Base-by-base conservation (phyloP, 2,113 vertebrate genomes). In the Leucoraja erinaceus region DNA sequence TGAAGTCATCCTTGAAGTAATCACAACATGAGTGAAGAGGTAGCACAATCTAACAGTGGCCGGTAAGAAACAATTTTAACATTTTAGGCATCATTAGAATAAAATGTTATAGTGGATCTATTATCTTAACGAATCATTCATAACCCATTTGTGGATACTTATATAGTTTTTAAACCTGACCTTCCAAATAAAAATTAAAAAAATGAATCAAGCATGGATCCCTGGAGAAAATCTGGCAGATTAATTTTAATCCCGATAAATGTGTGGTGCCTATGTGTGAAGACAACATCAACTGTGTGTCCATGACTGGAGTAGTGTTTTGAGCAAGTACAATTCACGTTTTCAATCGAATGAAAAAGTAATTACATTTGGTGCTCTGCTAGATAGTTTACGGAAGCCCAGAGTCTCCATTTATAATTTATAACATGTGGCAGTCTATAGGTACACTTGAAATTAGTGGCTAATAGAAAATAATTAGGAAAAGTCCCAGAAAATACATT, bases 211-310 rank as follows among this genome's bases (percentile, higher is more conserved):
- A 28, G 11, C 81, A 56, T 22, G 10, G 47, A 54, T n/a, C 59
- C 25, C 28, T 86, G 81, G 56, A 11, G 56, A 16, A 12, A 59
- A 56, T 59, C 11, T 61, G 56, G 3, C 81, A 61, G 25, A 83
- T 56, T n/a, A 14, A n/a, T 86, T 86, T 84, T 84, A 84, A 68
- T 68, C 66, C 61, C 25, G 54, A 86, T 28, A 86, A 86, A 86
- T 61, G 25, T 86, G 10, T 61, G 25, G n/a, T 84, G 56, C 56
- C 10, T 9, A 59, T 84, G 81, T 59, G 38, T 25, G 54, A 18
- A 4, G 3, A 28, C 5, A 61, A 61, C 81, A n/a, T 5, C 18
- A 81, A 81, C 54, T 47, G 25, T 25, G 20, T 83, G 0, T 22
- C 20, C 47, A 83, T 22, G 54, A 61, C 2, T 86, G 56, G 22